Percentiles rank a stretch among this genome's conserved stretches.
Conservation (phyloP, 2,113 vertebrate species). For the Telmatochromis brichardi region DNA sequence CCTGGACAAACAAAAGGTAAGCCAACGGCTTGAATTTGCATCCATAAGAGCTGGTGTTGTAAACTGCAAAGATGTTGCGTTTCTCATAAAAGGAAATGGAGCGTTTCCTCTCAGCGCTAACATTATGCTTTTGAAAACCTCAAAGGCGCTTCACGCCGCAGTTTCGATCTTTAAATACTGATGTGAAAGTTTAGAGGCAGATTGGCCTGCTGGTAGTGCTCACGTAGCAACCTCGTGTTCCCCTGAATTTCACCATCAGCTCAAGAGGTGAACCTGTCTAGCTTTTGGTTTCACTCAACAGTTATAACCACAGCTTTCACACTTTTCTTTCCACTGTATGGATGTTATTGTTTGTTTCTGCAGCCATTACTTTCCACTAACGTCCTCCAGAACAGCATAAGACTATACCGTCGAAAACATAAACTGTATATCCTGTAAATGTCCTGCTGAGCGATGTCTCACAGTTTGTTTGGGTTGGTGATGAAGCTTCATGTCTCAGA, state of each 20-base stretch:
- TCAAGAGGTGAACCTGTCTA: background rate
- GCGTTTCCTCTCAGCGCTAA: conserved; percentile 5
- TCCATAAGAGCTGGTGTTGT: background rate
- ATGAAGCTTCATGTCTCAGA: background rate
- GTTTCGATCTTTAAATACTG: conserved; percentile 30
- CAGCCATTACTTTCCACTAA: background rate
- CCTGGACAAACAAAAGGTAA: conserved; percentile 98
- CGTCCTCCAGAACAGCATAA: background rate
- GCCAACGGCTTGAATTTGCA: conserved; percentile 19
- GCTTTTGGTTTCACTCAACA: background rate
- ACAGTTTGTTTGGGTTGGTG: background rate
- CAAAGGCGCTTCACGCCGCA: background rate
- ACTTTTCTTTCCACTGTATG: background rate
- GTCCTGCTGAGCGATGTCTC: background rate
- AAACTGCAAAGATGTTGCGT: background rate
- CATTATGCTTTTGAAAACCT: conserved; percentile 7
- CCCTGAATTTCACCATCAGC: background rate
- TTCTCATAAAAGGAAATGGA: conserved; percentile 49
- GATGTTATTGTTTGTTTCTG: background rate
- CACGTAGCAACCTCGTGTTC: background rate
- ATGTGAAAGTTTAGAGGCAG: conserved; percentile 27
- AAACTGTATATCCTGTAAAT: background rate
- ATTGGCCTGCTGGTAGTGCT: background rate
- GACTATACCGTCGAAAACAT: background rate
- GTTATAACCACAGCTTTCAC: background rate